Evolutionary conservation across 2,888 invertebrate genomes (phyloP).

Genomic region (Xanthostigma xanthostigma): DNA sequence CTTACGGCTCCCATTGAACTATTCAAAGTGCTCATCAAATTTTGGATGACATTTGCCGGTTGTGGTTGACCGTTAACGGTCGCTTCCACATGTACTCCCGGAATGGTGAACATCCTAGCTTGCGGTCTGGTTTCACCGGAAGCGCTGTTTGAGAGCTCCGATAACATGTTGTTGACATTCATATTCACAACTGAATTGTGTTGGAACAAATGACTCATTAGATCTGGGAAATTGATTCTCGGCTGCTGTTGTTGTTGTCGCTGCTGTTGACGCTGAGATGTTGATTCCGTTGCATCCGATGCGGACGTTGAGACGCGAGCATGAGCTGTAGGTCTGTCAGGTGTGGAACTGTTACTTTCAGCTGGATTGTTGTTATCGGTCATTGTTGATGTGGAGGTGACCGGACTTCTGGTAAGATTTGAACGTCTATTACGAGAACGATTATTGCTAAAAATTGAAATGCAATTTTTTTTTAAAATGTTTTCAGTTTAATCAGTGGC

Average conservation of each 20-base stretch:
- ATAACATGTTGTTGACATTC: constrained; percentile 4
- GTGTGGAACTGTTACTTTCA: neutral
- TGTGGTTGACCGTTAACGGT: neutral
- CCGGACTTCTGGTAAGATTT: neutral
- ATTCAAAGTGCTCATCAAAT: no score
- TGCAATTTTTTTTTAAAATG: neutral
- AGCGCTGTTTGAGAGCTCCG: constrained; percentile 9
- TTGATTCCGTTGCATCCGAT: neutral
- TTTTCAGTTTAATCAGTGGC: neutral
- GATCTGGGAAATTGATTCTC: constrained; percentile 2
- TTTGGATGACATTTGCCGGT: no score
- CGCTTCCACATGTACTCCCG: neutral
- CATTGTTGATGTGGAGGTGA: neutral
- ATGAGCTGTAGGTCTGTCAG: neutral
- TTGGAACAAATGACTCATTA: no score
- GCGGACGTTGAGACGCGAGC: neutral
- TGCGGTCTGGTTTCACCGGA: constrained; percentile 10
- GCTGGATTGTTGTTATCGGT: neutral
- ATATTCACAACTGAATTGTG: no score
- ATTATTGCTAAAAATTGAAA: neutral
- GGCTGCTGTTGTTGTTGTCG: constrained; percentile 11
- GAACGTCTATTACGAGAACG: neutral
- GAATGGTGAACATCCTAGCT: constrained; percentile 9
- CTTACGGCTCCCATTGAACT: no score
- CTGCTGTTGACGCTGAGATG: constrained; percentile 6